Evolutionary conservation across 1,140 invertebrate species (phyloP).

Genomic region (Drosophila dunni): DNA sequence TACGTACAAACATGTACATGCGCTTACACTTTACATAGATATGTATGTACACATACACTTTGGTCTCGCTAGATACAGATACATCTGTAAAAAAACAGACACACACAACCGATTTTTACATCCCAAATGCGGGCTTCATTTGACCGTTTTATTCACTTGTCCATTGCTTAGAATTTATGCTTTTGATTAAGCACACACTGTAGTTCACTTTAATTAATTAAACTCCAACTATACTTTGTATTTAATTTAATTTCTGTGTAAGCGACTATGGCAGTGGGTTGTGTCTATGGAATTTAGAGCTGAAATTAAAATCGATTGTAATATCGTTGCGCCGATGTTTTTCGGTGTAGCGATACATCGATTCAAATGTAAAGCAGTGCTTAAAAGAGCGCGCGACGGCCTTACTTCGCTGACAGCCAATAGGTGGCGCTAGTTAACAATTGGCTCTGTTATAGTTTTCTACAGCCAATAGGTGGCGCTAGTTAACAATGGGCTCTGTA

Average conservation of each 20-base stretch:
- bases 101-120: slow-evolving; percentile 54
- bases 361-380: too few species aligned
- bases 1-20: slow-evolving; percentile 28
- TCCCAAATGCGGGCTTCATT: slow-evolving; percentile 24
- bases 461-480: too few species aligned
- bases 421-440: too few species aligned
- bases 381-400: too few species aligned
- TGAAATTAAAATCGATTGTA: neutral
- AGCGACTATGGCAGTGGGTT: slow-evolving; percentile 60
- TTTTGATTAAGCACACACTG: slow-evolving; percentile 19
- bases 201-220: slow-evolving; percentile 51
- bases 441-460: too few species aligned
- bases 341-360: too few species aligned
- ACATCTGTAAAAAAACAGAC: slow-evolving; percentile 57
- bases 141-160: slow-evolving; percentile 19
- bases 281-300: slow-evolving; percentile 52
- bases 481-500: too few species aligned
- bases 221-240: slow-evolving; percentile 26
- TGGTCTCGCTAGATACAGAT: slow-evolving; percentile 57
- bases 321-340: neutral
- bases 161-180: slow-evolving; percentile 37
- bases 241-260: slow-evolving; percentile 40
- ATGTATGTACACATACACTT: slow-evolving; percentile 56
- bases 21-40: slow-evolving; percentile 32
- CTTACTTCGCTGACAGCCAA: too few species aligned